Evolutionary conservation across 2,113 vertebrate species (phyloP).

Genomic region (Protomyctophum bolini): DNA sequence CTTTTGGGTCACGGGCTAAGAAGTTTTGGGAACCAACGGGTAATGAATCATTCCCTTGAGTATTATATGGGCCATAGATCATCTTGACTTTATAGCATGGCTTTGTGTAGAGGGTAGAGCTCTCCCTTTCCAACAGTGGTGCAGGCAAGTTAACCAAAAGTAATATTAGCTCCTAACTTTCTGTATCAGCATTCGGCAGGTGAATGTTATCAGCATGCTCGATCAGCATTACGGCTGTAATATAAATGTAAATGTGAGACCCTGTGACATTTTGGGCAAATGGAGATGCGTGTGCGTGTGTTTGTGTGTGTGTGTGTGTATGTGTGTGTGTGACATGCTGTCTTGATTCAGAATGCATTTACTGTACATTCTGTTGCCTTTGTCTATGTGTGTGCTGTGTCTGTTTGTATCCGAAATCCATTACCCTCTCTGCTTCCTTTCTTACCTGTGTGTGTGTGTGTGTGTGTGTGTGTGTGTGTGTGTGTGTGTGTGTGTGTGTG

Average conservation of each 20-base stretch:
- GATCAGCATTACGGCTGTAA: conserved; percentile 44
- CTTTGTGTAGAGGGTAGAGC: conserved; percentile 10
- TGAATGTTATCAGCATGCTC: conserved; percentile 42
- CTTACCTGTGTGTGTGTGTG: conserved; percentile 21
- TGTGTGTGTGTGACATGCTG: background rate
- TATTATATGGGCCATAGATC: background rate
- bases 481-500: conserved; percentile 38
- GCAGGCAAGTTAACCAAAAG: background rate
- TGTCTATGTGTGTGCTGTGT: conserved; percentile 1
- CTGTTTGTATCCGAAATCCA: background rate
- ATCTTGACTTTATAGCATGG: conserved; percentile 12
- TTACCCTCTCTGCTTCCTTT: background rate
- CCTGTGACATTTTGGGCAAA: conserved; percentile 35
- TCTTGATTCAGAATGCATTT: too few species aligned
- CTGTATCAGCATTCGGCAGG: conserved; percentile 42
- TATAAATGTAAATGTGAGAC: conserved; percentile 65
- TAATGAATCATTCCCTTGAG: too few species aligned
- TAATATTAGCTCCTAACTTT: conserved; percentile 17
- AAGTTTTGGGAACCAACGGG: too few species aligned
- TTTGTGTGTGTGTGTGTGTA: background rate
- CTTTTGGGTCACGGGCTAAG: too few species aligned
- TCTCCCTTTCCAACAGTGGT: conserved; percentile 4
- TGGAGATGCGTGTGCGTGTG: conserved; percentile 52
- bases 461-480: conserved; percentile 16
- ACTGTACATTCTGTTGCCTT: too few species aligned